phyloP scores from a whole-genome alignment of 2,797 vertebrate species.

The Aplochiton taeniatus region DNA sequence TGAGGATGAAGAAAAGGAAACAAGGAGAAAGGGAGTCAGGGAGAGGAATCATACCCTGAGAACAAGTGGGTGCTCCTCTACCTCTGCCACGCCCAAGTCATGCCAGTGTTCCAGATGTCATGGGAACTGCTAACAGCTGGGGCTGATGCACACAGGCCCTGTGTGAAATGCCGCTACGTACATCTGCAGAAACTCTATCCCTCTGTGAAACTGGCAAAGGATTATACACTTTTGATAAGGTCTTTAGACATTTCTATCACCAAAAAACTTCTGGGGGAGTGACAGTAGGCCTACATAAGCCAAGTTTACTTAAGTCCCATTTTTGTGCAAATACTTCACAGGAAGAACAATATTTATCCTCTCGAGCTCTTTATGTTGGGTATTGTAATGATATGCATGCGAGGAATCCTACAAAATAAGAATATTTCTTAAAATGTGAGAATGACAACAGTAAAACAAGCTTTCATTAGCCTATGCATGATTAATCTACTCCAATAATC shows the following conservation, averaged over 20 bases:
- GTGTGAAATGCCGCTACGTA: slow-evolving; percentile 68
- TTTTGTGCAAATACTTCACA: neutral
- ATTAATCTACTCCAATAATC: neutral
- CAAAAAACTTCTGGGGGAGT: slow-evolving; percentile 59
- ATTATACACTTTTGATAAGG: slow-evolving; percentile 81
- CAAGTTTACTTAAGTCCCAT: slow-evolving; percentile 31
- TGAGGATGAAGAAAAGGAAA: slow-evolving; percentile 18
- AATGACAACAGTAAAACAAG: too few relatives aligned
- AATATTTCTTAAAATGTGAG: too few relatives aligned
- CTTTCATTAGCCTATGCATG: too few relatives aligned
- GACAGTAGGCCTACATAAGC: slow-evolving; percentile 9
- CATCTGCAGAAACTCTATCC: slow-evolving; percentile 77
- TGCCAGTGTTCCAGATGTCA: slow-evolving; percentile 79
- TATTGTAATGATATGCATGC: too few relatives aligned
- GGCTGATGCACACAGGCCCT: slow-evolving; percentile 61
- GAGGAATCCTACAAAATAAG: too few relatives aligned
- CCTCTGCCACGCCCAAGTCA: slow-evolving; percentile 66
- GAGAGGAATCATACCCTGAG: slow-evolving; percentile 27
- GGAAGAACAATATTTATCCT: too few relatives aligned
- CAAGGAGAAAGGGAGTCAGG: neutral
- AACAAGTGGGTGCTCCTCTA: slow-evolving; percentile 43
- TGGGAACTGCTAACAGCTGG: slow-evolving; percentile 81
- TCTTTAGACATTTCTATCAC: slow-evolving; percentile 76
- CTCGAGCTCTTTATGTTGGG: too few relatives aligned
- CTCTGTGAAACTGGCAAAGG: slow-evolving; percentile 80